Conservation (phyloP, 2,888 invertebrate species). For the Synanthedon formicaeformis region DNA sequence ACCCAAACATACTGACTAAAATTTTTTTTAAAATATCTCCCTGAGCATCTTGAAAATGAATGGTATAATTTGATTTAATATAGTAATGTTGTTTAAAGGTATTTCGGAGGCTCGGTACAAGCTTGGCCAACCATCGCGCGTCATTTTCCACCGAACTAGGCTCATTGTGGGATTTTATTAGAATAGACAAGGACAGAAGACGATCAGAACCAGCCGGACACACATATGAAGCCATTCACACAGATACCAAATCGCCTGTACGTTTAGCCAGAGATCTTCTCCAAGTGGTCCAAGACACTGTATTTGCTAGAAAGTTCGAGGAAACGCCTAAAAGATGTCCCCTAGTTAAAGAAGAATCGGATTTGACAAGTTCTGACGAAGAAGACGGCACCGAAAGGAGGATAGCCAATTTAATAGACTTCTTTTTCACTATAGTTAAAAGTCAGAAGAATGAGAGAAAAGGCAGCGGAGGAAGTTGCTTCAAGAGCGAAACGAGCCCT, state of each 20-base stretch:
- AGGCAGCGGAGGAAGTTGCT: constrained; percentile 53
- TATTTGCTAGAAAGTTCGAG: constrained; percentile 42
- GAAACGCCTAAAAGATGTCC: constrained; percentile 49
- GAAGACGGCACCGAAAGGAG: constrained; percentile 51
- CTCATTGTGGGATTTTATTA: constrained; percentile 59
- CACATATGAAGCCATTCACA: constrained; percentile 34
- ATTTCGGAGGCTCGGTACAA: constrained; percentile 53
- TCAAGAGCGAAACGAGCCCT: constrained; percentile 51
- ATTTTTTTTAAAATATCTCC: no score
- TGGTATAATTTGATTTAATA: constrained; percentile 1
- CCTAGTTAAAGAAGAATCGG: constrained; percentile 57
- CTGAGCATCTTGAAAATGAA: background rate
- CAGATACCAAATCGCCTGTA: constrained; percentile 43
- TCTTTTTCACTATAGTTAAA: constrained; percentile 64
- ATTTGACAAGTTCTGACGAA: constrained; percentile 44
- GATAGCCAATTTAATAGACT: constrained; percentile 60
- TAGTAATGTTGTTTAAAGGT: constrained; percentile 26
- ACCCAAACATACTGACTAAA: no score
- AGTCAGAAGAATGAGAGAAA: constrained; percentile 58
- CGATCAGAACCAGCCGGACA: constrained; percentile 40
- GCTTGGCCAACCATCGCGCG: constrained; percentile 56
- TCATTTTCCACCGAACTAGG: constrained; percentile 56
- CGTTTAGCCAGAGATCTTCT: constrained; percentile 52
- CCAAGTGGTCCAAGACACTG: constrained; percentile 61
- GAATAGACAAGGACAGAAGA: constrained; percentile 40